Conservation (phyloP, 2,888 invertebrate species). For the Omphaloscelis lunosa region DNA sequence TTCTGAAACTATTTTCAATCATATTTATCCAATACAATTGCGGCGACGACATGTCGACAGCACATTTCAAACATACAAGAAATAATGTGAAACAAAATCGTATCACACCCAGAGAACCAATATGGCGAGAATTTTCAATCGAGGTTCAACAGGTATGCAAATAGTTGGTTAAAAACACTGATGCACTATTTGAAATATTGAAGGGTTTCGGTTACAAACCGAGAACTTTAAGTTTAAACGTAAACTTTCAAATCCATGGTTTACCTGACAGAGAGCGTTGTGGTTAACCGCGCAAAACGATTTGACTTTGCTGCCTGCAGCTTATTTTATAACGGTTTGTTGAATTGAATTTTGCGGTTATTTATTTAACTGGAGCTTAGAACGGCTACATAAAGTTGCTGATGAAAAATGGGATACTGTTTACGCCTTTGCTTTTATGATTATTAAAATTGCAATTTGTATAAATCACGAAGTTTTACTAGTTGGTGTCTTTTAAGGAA, state of each 20-base stretch:
- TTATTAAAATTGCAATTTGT: conserved; percentile 59
- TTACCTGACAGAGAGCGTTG: conserved; percentile 86
- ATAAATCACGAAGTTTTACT: conserved; percentile 51
- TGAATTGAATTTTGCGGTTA: conserved; percentile 90
- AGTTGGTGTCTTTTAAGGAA: conserved; percentile 4
- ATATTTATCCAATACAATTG: conserved; percentile 58
- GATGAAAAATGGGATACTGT: conserved; percentile 64
- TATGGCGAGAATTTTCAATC: conserved; percentile 64
- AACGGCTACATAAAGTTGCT: conserved; percentile 73
- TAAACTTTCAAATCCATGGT: conserved; percentile 87
- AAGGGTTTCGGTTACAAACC: conserved; percentile 79
- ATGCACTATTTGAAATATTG: conserved; percentile 80
- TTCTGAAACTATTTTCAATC: conserved; percentile 36
- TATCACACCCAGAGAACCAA: conserved; percentile 68
- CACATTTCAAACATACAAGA: conserved; percentile 68
- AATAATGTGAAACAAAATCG: conserved; percentile 73
- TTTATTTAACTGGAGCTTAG: conserved; percentile 87
- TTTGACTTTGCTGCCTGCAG: conserved; percentile 88
- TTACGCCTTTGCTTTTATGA: conserved; percentile 49
- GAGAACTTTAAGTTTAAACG: conserved; percentile 79
- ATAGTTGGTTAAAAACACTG: conserved; percentile 74
- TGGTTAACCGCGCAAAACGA: conserved; percentile 89
- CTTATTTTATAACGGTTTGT: conserved; percentile 90
- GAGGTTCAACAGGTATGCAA: conserved; percentile 82
- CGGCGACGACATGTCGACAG: conserved; percentile 62